phyloP scores from a whole-genome alignment of 2,113 vertebrate genomes.

The Myanophis thanlyinensis region DNA sequence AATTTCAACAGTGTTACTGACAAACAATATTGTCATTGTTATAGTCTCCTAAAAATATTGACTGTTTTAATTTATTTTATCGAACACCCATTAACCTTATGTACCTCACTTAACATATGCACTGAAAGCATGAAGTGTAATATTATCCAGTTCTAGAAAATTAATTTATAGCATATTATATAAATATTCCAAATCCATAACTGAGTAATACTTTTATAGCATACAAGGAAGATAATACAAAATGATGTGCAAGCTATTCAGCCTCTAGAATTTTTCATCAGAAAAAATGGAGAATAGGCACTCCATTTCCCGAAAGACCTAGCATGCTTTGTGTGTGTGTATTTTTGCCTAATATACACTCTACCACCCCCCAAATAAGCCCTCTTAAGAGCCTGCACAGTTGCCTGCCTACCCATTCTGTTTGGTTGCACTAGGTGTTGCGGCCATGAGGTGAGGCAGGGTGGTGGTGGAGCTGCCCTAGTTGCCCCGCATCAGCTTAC shows the following conservation, averaged over 20 bases:
- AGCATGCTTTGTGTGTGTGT: too few species aligned
- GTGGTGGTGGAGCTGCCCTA: too few species aligned
- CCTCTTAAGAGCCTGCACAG: too few species aligned
- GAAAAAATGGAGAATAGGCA: neutral
- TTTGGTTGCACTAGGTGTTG: too few species aligned
- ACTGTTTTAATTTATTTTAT: neutral
- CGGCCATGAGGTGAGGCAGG: too few species aligned
- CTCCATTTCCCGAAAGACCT: too few species aligned
- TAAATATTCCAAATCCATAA: neutral
- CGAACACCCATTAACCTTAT: neutral
- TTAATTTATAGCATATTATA: neutral
- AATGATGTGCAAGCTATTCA: neutral
- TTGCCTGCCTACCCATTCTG: too few species aligned
- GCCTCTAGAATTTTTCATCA: neutral
- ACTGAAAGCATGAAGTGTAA: neutral
- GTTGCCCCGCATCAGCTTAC: too few species aligned
- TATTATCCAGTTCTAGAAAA: neutral
- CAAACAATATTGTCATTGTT: neutral
- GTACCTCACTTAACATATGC: neutral
- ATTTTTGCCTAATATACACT: too few species aligned
- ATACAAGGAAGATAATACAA: neutral
- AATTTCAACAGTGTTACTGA: neutral
- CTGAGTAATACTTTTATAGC: neutral
- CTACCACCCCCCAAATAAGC: too few species aligned
- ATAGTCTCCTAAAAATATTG: neutral